Evolutionary conservation across 92 coral and sea anemone genomes (phyloP).

Genomic region (Porites evermanni): DNA sequence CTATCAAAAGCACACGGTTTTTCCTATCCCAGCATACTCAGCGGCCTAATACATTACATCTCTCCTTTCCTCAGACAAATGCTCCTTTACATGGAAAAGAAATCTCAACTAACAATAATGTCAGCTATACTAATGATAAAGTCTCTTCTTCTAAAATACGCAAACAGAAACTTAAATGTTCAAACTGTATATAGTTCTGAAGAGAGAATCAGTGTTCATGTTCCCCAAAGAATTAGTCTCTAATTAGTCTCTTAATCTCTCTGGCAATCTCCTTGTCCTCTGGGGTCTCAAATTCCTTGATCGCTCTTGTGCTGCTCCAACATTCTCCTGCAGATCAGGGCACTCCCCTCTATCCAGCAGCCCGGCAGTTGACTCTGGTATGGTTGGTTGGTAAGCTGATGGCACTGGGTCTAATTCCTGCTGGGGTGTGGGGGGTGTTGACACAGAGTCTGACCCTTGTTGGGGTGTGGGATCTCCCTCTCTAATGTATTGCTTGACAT

Average conservation of each 20-base stretch:
- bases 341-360: slow-evolving; percentile 1
- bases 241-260: slow-evolving; percentile 21
- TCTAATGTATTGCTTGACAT: too few relatives aligned
- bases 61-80: too few relatives aligned
- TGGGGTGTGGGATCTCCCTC: too few relatives aligned
- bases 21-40: too few relatives aligned
- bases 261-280: slow-evolving; percentile 44
- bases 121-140: slow-evolving; percentile 25
- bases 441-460: too few relatives aligned
- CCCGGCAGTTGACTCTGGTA: slow-evolving; percentile 18
- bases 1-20: too few relatives aligned
- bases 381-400: slow-evolving; percentile 17
- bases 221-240: background rate
- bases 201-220: background rate
- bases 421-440: too few relatives aligned
- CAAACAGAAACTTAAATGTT: background rate
- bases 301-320: background rate
- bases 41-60: too few relatives aligned
- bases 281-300: slow-evolving; percentile 7
- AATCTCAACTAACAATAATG: background rate
- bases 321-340: too few relatives aligned
- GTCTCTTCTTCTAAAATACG: slow-evolving; percentile 10
- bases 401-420: too few relatives aligned
- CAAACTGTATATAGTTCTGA: background rate
- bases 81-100: background rate